phyloP scores from a whole-genome alignment of 2,888 invertebrate species.

The Halictus quadricinctus region DNA sequence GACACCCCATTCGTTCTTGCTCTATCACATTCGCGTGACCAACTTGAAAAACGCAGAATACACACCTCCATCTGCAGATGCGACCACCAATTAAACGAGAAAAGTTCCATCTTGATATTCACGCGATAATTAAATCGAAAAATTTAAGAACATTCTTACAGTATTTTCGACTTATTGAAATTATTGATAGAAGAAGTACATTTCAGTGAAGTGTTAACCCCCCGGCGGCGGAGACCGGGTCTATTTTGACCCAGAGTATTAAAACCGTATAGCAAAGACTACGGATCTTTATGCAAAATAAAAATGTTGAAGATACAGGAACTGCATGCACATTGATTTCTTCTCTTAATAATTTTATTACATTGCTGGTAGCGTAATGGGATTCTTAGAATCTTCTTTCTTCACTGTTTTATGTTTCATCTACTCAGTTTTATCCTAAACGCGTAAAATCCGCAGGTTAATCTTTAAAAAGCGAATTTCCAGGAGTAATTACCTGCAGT shows the following conservation, averaged over 20 bases:
- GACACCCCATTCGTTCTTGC: slow-evolving; percentile 25
- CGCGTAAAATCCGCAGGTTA: neutral
- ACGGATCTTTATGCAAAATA: too few relatives aligned
- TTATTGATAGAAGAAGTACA: too few relatives aligned
- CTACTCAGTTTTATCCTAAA: neutral
- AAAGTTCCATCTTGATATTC: neutral
- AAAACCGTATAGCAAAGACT: neutral
- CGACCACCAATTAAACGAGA: neutral
- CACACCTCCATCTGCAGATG: neutral
- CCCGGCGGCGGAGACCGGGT: too few relatives aligned
- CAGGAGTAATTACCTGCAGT: neutral
- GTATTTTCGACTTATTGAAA: too few relatives aligned
- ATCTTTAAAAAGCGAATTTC: neutral
- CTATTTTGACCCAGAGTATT: neutral
- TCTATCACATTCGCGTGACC: neutral
- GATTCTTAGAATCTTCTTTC: too few relatives aligned
- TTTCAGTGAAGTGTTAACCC: neutral
- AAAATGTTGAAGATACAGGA: too few relatives aligned
- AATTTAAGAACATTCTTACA: too few relatives aligned
- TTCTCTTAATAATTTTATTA: too few relatives aligned
- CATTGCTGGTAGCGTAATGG: too few relatives aligned
- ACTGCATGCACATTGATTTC: too few relatives aligned
- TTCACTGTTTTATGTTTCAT: neutral
- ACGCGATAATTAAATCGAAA: neutral
- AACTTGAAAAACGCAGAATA: neutral